Conservation (phyloP, 2,888 invertebrate genomes). For the Argyresthia albistria region DNA sequence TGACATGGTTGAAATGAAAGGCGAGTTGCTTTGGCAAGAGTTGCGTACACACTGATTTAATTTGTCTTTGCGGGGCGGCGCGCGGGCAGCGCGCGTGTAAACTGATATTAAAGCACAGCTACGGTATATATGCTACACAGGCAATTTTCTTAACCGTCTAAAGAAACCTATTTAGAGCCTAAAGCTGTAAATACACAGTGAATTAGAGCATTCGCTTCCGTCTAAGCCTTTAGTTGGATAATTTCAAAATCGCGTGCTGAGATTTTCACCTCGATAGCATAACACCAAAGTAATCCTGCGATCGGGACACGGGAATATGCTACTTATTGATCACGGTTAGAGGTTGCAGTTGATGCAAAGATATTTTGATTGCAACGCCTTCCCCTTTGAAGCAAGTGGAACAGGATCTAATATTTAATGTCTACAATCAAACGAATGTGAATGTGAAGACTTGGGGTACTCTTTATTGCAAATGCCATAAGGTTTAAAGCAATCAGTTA, state of each 20-base stretch:
- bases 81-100: no score
- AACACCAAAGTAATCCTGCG: not conserved
- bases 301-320: not conserved
- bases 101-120: no score
- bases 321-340: not conserved
- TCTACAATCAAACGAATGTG: not conserved
- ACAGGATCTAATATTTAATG: not conserved
- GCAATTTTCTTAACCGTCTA: no score
- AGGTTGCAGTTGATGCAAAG: not conserved
- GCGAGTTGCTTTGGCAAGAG: no score
- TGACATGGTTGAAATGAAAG: no score
- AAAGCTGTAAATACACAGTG: not conserved
- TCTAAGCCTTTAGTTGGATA: slow-evolving; percentile 18
- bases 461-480: no score
- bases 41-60: no score
- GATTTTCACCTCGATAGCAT: slow-evolving; percentile 2
- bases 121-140: no score
- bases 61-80: no score
- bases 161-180: not conserved
- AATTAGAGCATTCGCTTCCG: not conserved
- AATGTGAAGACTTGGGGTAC: no score
- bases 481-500: no score
- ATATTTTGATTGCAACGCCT: not conserved
- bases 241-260: slow-evolving; percentile 40
- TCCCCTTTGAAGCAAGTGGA: not conserved